A percentile compares a stretch with the other conserved stretches of the same genome.
phyloP scores from a whole-genome alignment of 2,797 vertebrate genomes.

The Xiphophorus birchmanni region DNA sequence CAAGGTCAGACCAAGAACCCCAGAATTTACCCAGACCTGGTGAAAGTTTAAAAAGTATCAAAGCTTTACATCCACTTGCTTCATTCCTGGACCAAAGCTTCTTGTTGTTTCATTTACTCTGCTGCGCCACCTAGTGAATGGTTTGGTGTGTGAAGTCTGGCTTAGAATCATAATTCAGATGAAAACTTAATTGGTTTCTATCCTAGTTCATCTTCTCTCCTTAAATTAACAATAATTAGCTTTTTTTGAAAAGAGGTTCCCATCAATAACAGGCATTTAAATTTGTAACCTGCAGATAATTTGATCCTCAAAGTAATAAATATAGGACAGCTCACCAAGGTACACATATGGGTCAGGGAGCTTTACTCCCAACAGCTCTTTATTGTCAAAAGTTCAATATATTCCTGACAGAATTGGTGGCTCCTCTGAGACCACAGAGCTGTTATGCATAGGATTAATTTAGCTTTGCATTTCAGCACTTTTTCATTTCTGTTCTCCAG shows the following conservation, averaged over 20 bases:
- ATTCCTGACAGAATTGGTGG: slow-evolving; percentile 26
- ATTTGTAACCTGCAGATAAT: not conserved
- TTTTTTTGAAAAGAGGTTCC: not conserved
- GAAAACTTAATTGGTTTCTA: not conserved
- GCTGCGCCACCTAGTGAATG: not conserved
- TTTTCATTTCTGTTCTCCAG: not conserved
- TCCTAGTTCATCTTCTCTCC: not conserved
- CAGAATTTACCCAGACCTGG: not conserved
- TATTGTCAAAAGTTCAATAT: not conserved
- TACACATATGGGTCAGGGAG: not conserved
- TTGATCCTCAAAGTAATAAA: not conserved
- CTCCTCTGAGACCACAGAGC: slow-evolving; percentile 13
- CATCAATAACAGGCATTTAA: not conserved
- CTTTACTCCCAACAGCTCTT: not conserved
- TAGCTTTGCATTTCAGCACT: slow-evolving; percentile 33
- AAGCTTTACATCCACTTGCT: not conserved
- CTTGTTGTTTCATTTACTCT: not conserved
- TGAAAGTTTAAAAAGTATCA: not conserved
- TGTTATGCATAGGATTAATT: slow-evolving; percentile 26
- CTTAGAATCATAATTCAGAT: not conserved
- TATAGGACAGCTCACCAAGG: not conserved
- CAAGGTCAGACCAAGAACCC: not conserved
- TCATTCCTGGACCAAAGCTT: not conserved
- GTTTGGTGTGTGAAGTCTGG: not conserved
- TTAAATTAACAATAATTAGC: not conserved